A percentile compares a stretch with the other conserved stretches of the same genome.
These are phyloP conservation scores for Enchytraeus crypticus DNA, from an alignment of 2,888 invertebrate genomes.

Conservation along the genomic window DNA sequence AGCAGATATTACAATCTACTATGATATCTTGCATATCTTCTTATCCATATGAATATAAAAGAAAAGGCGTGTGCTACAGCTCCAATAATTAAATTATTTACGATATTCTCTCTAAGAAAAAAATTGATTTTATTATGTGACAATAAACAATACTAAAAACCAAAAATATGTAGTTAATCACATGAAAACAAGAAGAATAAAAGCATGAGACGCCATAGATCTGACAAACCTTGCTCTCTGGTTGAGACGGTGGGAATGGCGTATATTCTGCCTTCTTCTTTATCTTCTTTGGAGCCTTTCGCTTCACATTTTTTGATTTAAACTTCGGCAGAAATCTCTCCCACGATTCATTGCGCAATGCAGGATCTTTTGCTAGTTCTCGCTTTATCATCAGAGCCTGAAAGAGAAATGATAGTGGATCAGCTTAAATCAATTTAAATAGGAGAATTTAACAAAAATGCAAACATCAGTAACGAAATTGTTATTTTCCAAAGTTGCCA, in stretches of 20 bases:
- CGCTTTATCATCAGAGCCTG: slow-evolving; percentile 94
- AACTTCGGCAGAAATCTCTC: slow-evolving; percentile 91
- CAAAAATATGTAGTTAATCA: too few relatives aligned
- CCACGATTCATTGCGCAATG: slow-evolving; percentile 87
- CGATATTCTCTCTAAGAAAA: background rate
- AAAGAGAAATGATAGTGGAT: too few relatives aligned
- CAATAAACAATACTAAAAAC: background rate
- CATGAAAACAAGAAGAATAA: background rate
- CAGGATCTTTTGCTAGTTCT: slow-evolving; percentile 86
- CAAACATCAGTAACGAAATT: too few relatives aligned
- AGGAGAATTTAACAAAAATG: too few relatives aligned
- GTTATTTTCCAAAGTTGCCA: too few relatives aligned
- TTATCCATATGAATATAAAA: background rate
- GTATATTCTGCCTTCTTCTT: slow-evolving; percentile 87
- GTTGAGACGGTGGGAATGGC: slow-evolving; percentile 90
- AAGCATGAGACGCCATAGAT: background rate
- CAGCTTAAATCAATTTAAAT: too few relatives aligned
- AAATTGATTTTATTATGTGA: background rate
- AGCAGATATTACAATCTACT: too few relatives aligned
- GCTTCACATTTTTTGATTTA: slow-evolving; percentile 75
- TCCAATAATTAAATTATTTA: background rate
- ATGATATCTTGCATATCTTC: background rate
- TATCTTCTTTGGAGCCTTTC: slow-evolving; percentile 73
- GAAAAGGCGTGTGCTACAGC: background rate
- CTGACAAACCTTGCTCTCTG: slow-evolving; percentile 72